Percentiles rank a stretch among this genome's conserved stretches.
These are phyloP conservation scores for Oreocharis arfaki DNA, from an alignment of 2,113 vertebrate species.

Conservation along the genomic window DNA sequence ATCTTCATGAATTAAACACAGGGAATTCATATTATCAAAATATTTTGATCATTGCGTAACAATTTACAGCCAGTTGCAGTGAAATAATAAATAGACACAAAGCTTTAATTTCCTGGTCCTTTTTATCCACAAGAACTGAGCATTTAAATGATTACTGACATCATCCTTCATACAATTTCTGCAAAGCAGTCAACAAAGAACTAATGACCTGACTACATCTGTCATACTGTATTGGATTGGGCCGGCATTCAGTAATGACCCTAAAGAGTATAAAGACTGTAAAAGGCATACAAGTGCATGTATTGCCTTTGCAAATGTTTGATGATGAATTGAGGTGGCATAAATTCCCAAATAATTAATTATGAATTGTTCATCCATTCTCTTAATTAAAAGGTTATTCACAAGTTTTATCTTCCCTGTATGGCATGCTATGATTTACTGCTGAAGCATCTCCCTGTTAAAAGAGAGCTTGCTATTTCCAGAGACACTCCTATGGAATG, in stretches of 20 bases:
- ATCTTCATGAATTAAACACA: neutral
- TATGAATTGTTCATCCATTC: constrained; percentile 48
- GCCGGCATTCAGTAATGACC: neutral
- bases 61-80: neutral
- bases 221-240: neutral
- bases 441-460: neutral
- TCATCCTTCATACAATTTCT: neutral
- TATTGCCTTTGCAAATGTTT: constrained; percentile 18
- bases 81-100: neutral
- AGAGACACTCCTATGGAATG: neutral
- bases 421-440: constrained; percentile 35
- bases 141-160: neutral
- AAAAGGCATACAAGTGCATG: neutral
- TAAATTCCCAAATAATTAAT: constrained; percentile 58
- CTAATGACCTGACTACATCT: neutral
- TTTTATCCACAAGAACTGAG: neutral
- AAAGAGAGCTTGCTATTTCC: neutral
- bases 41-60: neutral
- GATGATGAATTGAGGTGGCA: constrained; percentile 35
- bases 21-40: neutral
- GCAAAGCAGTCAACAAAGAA: neutral
- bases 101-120: neutral
- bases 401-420: constrained; percentile 3
- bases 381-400: constrained; percentile 55
- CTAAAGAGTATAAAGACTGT: neutral